Evolutionary conservation across 2,888 invertebrate genomes (phyloP).

Genomic region (Synergus itoensis): DNA sequence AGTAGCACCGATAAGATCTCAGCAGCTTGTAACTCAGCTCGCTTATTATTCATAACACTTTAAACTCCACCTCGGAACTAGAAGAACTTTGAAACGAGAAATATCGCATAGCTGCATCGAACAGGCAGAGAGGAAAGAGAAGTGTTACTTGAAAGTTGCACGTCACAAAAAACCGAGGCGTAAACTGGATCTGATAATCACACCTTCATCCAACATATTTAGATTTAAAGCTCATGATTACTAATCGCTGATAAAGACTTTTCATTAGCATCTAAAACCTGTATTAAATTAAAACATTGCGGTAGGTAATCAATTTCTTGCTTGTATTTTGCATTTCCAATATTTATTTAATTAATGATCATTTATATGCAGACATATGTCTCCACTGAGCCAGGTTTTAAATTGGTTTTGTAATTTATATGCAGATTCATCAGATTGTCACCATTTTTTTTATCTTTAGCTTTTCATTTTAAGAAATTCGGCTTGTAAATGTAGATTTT

Average conservation of each 20-base stretch:
- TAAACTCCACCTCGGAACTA: constrained; percentile 60
- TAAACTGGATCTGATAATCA: constrained; percentile 30
- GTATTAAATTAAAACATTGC: neutral
- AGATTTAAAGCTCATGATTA: neutral
- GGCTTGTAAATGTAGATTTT: neutral
- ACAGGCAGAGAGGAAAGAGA: constrained; percentile 20
- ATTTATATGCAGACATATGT: neutral
- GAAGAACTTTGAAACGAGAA: constrained; percentile 56
- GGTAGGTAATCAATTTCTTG: neutral
- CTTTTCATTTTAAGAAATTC: too few relatives aligned
- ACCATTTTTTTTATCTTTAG: too few relatives aligned
- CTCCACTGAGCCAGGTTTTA: neutral
- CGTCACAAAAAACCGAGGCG: constrained; percentile 24
- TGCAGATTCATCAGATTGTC: neutral
- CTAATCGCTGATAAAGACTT: neutral
- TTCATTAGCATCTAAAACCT: neutral
- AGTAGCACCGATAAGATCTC: constrained; percentile 73
- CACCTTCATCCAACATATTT: neutral
- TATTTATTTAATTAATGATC: neutral
- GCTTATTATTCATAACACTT: constrained; percentile 74
- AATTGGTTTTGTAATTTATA: neutral
- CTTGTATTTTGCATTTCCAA: neutral
- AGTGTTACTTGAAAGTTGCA: constrained; percentile 30
- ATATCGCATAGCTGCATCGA: constrained; percentile 56
- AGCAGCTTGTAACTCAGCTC: constrained; percentile 63